Percentiles rank a stretch among this genome's conserved stretches.
Evolutionary conservation across 1,140 invertebrate species (phyloP).

Genomic region (Heterodera schachtii): DNA sequence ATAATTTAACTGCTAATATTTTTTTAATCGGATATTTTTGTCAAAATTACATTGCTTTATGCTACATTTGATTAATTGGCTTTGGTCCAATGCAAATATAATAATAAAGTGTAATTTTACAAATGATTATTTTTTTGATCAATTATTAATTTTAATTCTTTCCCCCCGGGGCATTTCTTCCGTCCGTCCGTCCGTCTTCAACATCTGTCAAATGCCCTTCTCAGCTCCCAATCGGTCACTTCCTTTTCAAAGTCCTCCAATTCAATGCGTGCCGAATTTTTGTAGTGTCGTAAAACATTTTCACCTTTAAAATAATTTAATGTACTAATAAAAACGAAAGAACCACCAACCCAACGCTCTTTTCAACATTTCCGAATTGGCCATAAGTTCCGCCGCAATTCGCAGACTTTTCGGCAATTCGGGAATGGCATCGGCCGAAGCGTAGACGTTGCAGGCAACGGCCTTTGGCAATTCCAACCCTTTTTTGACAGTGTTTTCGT

Average conservation of each 20-base stretch:
- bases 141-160: not conserved
- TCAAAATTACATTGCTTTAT: too few relatives aligned
- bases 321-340: not conserved
- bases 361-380: constrained; percentile 12
- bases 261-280: constrained; percentile 13
- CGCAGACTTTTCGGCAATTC: constrained; percentile 15
- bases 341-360: constrained; percentile 1
- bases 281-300: constrained; percentile 17
- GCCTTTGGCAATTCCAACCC: constrained; percentile 13
- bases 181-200: not conserved
- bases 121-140: not conserved
- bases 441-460: constrained; percentile 4
- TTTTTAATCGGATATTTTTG: too few relatives aligned
- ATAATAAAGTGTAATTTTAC: not conserved
- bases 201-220: constrained; percentile 9
- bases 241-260: constrained; percentile 19
- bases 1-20: too few relatives aligned
- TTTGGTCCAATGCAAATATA: too few relatives aligned
- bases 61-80: too few relatives aligned
- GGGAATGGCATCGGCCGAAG: not conserved
- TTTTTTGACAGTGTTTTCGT: not conserved
- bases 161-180: not conserved
- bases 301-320: not conserved
- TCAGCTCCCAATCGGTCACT: constrained; percentile 29
- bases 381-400: constrained; percentile 2